Base-by-base conservation (phyloP, 2,888 invertebrate genomes). In the Drosophila robusta region DNA sequence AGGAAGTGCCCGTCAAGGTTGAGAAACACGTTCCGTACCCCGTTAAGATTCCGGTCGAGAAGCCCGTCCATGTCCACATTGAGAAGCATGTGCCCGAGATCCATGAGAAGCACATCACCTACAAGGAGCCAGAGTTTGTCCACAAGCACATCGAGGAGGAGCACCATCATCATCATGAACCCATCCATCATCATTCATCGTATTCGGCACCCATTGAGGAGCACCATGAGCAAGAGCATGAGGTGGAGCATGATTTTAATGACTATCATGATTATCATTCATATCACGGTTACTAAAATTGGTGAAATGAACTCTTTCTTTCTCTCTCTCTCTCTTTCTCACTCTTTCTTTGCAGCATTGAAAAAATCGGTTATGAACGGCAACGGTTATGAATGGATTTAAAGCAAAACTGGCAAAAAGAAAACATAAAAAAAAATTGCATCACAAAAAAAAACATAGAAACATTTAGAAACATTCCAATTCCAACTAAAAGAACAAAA, bases 31-130 rank as follows among this genome's bases (percentile, higher is more conserved):
- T 95, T 45, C 95, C 95, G 44, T 95, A 95, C 90, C 95, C 95
- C 55, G 95, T 96, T 2, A 95, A 95, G 90, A 94, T 95, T 45
- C 93, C 93, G 49, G 93, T 94, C 36, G 95, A 96, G 46, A 94
- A 95, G 87, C 96, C 95, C 42, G 94, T 96, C 5, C 95, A 95
- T 7, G 95, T 95, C 14, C 95, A 95, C 70, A 96, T 96, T 2
- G 96, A 96, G 70, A 96, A 96, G 90, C 95, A 95, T 74, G 95
- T 95, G 36, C 95, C 95, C 0, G 90, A 91, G 45, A 81, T 83
- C 24, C 91, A 90, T 58, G 86, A 95, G 80, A 95, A 95, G 89
- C 94, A 94, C 60, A 94, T 96, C 55, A 95, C 95, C 34, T 95
- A 95, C 29, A 96, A 96, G 91, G 95, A 96, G 56, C 94, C 95